phyloP scores from a whole-genome alignment of 2,113 vertebrate species.

The Tragelaphus scriptus region DNA sequence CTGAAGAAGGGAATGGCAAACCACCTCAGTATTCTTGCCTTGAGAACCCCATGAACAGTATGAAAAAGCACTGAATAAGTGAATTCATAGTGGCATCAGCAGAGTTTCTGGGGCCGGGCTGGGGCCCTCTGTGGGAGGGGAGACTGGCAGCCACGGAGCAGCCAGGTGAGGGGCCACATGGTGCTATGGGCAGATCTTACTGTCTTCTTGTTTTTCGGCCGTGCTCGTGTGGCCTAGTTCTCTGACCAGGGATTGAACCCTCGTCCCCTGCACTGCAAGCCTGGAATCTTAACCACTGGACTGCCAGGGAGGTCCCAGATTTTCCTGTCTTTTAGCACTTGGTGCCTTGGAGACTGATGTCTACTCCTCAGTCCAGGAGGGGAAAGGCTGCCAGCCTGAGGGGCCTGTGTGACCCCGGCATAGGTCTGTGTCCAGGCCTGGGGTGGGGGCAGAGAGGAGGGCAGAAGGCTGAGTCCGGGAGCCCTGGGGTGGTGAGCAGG shows the following conservation, averaged over 20 bases:
- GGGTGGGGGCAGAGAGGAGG: background rate
- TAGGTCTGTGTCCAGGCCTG: background rate
- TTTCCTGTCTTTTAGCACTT: background rate
- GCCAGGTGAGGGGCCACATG: background rate
- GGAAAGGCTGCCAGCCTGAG: background rate
- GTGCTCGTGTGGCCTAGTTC: background rate
- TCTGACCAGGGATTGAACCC: background rate
- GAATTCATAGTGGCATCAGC: background rate
- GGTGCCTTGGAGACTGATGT: too few species aligned
- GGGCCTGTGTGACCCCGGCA: background rate
- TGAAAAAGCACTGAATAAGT: background rate
- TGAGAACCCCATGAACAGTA: background rate
- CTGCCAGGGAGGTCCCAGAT: background rate
- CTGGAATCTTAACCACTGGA: background rate
- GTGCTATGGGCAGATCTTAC: too few species aligned
- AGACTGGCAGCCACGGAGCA: accelerated
- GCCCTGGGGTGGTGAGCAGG: accelerated
- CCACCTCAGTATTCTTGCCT: background rate
- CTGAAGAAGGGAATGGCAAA: background rate
- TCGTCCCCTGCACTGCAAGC: background rate
- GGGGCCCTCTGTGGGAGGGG: too few species aligned
- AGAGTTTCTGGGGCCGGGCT: background rate
- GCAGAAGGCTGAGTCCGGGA: accelerated
- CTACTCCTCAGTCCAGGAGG: background rate
- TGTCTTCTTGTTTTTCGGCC: background rate